Percentiles rank a stretch among this genome's conserved stretches.
Evolutionary conservation across 2,888 invertebrate genomes (phyloP).

Genomic region (Morpho achilles): DNA sequence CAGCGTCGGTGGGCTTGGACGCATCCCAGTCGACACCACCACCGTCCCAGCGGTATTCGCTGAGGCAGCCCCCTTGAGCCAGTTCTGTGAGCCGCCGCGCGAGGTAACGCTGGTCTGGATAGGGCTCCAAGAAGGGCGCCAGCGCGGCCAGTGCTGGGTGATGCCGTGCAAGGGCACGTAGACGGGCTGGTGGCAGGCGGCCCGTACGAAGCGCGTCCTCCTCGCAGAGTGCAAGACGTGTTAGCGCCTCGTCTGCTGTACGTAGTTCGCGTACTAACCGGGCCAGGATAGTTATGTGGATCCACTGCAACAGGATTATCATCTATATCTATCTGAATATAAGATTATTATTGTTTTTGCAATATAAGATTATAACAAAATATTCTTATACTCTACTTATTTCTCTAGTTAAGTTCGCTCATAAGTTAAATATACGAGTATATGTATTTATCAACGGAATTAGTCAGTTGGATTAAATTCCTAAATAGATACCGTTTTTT

Average conservation of each 20-base stretch:
- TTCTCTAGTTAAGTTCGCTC: too few relatives aligned
- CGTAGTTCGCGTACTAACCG: constrained; percentile 87
- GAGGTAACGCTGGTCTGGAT: constrained; percentile 91
- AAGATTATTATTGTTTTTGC: too few relatives aligned
- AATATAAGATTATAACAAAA: too few relatives aligned
- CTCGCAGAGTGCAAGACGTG: constrained; percentile 84
- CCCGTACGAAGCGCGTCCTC: constrained; percentile 35
- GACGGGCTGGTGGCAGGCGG: constrained; percentile 63
- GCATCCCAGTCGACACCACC: constrained; percentile 91
- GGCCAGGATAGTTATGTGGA: constrained; percentile 89
- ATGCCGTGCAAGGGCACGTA: constrained; percentile 65
- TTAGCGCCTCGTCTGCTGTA: constrained; percentile 83
- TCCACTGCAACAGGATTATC: constrained; percentile 81
- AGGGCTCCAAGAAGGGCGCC: constrained; percentile 83
- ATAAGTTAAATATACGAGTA: too few relatives aligned
- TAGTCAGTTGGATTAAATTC: too few relatives aligned
- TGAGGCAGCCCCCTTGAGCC: constrained; percentile 91
- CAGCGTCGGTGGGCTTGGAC: constrained; percentile 91
- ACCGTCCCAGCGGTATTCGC: constrained; percentile 92
- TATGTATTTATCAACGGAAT: too few relatives aligned
- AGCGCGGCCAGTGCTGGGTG: constrained; percentile 62
- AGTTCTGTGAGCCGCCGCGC: constrained; percentile 85
- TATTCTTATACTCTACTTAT: too few relatives aligned
- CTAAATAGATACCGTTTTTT: too few relatives aligned
- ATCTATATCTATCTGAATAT: too few relatives aligned